Evolutionary conservation across 2,797 vertebrate genomes (phyloP), one percentile per base, ranked within the genome.

Genomic region (Psittacula echo): DNA sequence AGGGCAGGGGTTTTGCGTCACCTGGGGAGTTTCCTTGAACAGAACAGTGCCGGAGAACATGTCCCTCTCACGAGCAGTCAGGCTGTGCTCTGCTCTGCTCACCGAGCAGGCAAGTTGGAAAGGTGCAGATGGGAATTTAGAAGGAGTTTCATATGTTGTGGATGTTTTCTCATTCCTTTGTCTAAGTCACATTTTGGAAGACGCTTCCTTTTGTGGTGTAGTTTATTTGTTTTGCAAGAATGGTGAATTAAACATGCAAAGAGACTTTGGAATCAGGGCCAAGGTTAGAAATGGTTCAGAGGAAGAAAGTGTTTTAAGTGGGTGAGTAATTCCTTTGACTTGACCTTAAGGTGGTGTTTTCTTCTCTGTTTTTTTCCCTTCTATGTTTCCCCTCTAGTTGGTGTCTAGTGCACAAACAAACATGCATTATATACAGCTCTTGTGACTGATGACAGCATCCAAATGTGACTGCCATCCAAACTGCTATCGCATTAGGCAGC

Each of bases 151-250:
- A 0, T 37, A 13, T 19, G 37, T 61, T 4, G 5, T 29, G 45
- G 64, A 75, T 80, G 70, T 64, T 83, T 85, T 77, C 56, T 65
- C 39, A 1, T 81, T 53, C 37, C 71, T 79, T 32, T 22, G 32
- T 58, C 68, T 61, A 72, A 92, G 48, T 58, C 26, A 6, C 53
- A 10, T 39, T 88, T 75, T 34, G 34, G 82, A 34, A 91, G 87
- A 65, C 10, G 1, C 77, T 94, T 78, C 85, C 85, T 78, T 79
- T 23, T 44, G 83, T 0, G 2, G 42, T 1, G n/a, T 10, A 80
- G 87, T 64, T 82, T 93, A 82, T 95, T 91, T 91, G 74, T 94
- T 89, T 82, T 87, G 68, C 19, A 11, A n/a, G 85, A 77, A 34
- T 45, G 85, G 62, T 8, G 27, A 77, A 18, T 65, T 74, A 29